Evolutionary conservation across 2,113 vertebrate genomes (phyloP).

Genomic region (Hydrochoerus hydrochaeris): DNA sequence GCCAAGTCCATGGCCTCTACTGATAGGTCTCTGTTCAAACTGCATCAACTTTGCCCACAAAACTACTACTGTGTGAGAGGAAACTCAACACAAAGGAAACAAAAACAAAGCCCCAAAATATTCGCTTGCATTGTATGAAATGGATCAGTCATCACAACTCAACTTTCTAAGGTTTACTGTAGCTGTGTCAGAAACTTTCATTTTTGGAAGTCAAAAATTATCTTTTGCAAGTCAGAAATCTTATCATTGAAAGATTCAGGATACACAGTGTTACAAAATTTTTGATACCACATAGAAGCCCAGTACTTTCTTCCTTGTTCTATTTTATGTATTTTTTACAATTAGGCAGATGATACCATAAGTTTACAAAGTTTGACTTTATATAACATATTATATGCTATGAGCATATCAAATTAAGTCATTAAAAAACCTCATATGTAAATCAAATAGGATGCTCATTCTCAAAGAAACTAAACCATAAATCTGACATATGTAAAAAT

Average conservation of each 20-base stretch:
- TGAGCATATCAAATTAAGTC: constrained; percentile 20
- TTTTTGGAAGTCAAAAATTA: constrained; percentile 39
- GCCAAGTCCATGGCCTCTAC: not conserved
- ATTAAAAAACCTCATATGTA: not conserved
- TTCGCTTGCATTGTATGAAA: constrained; percentile 8
- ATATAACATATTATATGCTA: not conserved
- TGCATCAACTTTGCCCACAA: not conserved
- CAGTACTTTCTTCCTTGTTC: not conserved
- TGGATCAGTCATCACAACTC: not conserved
- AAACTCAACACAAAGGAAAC: constrained; percentile 57
- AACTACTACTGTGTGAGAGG: not conserved
- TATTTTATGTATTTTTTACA: constrained; percentile 44
- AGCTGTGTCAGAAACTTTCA: constrained; percentile 3
- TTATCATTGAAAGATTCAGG: constrained; percentile 22
- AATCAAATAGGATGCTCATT: constrained; percentile 25
- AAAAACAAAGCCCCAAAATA: constrained; percentile 15
- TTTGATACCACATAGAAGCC: not conserved
- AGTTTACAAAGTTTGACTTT: constrained; percentile 43
- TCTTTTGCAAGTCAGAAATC: constrained; percentile 39
- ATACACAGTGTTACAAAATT: not conserved
- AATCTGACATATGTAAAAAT: not conserved
- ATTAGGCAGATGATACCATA: not conserved
- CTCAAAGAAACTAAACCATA: constrained; percentile 41
- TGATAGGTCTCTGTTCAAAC: not conserved
- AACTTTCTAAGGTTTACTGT: not conserved